Conservation (phyloP, 1,140 invertebrate species). For the Leptinotarsa undecemlineata region DNA sequence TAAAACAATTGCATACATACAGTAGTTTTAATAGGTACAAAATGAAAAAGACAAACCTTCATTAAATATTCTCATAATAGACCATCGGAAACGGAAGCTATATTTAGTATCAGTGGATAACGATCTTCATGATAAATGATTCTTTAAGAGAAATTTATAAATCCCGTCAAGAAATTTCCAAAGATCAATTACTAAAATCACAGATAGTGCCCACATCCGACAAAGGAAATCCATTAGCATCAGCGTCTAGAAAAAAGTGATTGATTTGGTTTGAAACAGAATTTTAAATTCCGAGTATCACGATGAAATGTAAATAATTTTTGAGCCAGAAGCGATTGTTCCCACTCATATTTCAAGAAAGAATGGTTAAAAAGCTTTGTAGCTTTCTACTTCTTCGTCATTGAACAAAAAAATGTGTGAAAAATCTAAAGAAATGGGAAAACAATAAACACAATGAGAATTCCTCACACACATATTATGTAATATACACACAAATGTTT, state of each 20-base stretch:
- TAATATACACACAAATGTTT: too few species aligned
- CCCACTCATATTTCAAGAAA: too few species aligned
- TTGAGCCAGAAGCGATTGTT: too few species aligned
- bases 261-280: not conserved
- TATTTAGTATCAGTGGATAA: not conserved
- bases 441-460: too few species aligned
- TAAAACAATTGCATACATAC: too few species aligned
- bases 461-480: too few species aligned
- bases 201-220: slow-evolving; percentile 5
- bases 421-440: too few species aligned
- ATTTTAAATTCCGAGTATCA: not conserved
- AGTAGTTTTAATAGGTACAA: too few species aligned
- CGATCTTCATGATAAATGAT: slow-evolving; percentile 32
- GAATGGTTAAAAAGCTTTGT: too few species aligned
- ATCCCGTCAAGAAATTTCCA: slow-evolving; percentile 8
- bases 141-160: slow-evolving; percentile 27
- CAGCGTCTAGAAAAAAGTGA: slow-evolving; percentile 6
- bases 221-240: slow-evolving; percentile 7
- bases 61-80: not conserved
- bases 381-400: too few species aligned
- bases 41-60: too few species aligned
- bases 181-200: slow-evolving; percentile 16
- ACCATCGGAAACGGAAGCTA: not conserved
- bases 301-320: not conserved
- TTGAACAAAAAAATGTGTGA: too few species aligned